Percentiles rank a stretch among this genome's conserved stretches.
Conservation (phyloP, 2,888 invertebrate species). For the Cremastinae sp. region DNA sequence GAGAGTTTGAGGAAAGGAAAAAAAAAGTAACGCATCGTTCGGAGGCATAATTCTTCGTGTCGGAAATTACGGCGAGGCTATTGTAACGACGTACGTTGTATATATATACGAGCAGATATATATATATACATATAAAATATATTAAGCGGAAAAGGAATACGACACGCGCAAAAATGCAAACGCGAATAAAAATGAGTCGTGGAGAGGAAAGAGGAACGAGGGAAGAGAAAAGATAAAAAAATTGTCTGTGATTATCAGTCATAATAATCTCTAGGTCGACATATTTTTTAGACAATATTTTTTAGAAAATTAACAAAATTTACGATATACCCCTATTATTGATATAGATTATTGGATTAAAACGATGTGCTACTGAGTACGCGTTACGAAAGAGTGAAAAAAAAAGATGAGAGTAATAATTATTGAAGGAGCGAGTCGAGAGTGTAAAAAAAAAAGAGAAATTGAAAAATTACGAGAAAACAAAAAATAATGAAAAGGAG, state of each 20-base stretch:
- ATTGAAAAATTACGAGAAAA: conserved; percentile 61
- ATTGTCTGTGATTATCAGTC: conserved; percentile 80
- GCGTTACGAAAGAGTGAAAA: conserved; percentile 59
- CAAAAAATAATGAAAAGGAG: conserved; percentile 56
- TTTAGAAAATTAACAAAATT: conserved; percentile 79
- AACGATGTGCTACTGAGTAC: conserved; percentile 66
- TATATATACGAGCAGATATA: conserved; percentile 6
- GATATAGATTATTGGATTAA: conserved; percentile 77
- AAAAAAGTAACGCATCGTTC: conserved; percentile 45
- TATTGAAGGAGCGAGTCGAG: conserved; percentile 33
- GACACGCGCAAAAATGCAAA: conserved; percentile 58
- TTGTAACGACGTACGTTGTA: conserved; percentile 22
- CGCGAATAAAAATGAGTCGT: conserved; percentile 58
- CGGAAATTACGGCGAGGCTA: conserved; percentile 45
- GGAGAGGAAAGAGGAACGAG: conserved; percentile 56
- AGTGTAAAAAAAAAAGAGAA: conserved; percentile 51
- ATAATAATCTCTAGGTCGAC: conserved; percentile 80
- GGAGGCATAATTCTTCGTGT: conserved; percentile 48
- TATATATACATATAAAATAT: conserved; percentile 8
- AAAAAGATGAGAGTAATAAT: conserved; percentile 27
- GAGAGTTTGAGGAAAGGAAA: background rate
- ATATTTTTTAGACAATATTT: conserved; percentile 80
- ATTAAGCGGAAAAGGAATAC: conserved; percentile 14
- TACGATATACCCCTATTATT: conserved; percentile 78
- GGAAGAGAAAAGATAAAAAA: conserved; percentile 69